Percentiles rank a stretch among this genome's conserved stretches.
phyloP scores from a whole-genome alignment of 1,140 invertebrate species.

The Oryctes rhinoceros region DNA sequence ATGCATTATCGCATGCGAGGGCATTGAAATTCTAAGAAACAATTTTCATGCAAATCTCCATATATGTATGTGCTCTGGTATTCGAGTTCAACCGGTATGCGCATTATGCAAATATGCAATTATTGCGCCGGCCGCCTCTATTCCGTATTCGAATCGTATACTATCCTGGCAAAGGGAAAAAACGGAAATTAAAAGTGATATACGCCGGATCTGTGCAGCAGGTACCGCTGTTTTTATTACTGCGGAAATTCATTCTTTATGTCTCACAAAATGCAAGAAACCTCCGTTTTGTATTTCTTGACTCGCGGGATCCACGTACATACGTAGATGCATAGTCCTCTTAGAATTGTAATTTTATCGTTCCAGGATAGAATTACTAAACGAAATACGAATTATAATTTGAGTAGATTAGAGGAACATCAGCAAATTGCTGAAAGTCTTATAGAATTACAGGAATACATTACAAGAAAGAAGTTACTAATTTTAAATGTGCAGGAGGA shows the following conservation, averaged over 20 bases:
- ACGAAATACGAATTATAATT: neutral
- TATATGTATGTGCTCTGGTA: conserved; percentile 2
- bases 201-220: conserved; percentile 9
- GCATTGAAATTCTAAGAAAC: conserved; percentile 16
- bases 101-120: conserved; percentile 9
- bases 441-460: too few species aligned
- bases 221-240: conserved; percentile 5
- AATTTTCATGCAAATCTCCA: conserved; percentile 11
- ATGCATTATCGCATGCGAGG: conserved; percentile 10
- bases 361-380: neutral
- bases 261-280: neutral
- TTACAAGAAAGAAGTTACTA: too few species aligned
- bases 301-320: neutral
- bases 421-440: too few species aligned
- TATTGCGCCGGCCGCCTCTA: neutral
- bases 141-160: neutral
- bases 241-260: conserved; percentile 14
- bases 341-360: conserved; percentile 15
- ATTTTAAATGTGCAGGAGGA: too few species aligned
- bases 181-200: conserved; percentile 22
- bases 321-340: neutral
- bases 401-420: neutral
- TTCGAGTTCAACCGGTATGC: neutral
- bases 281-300: conserved; percentile 8
- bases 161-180: neutral